phyloP scores from a whole-genome alignment of 2,797 vertebrate species.

The Cryptoprocta ferox region DNA sequence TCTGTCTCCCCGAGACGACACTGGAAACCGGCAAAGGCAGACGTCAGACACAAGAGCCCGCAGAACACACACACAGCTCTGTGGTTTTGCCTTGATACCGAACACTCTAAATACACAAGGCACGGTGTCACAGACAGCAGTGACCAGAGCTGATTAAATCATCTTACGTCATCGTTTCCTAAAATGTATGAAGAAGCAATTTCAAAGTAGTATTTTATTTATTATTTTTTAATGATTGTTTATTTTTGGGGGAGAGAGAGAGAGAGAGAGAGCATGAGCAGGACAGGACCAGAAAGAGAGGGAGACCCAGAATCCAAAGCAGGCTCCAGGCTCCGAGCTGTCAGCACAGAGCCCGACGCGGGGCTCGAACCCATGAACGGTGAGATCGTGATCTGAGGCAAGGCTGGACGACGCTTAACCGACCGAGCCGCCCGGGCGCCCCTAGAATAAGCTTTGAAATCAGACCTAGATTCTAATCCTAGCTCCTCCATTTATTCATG shows the following conservation, averaged over 20 bases:
- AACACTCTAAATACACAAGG: slow-evolving; percentile 25
- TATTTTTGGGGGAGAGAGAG: no score
- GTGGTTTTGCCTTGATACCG: background rate
- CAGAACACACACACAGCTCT: background rate
- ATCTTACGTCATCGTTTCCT: slow-evolving; percentile 42
- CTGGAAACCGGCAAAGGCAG: slow-evolving; percentile 8
- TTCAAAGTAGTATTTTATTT: slow-evolving; percentile 5
- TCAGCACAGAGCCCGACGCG: no score
- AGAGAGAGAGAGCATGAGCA: no score
- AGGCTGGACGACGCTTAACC: no score
- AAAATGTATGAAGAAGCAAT: background rate
- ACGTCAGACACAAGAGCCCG: background rate
- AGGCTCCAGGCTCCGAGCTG: no score
- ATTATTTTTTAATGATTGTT: no score
- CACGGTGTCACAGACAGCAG: slow-evolving; percentile 37
- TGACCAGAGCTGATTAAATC: slow-evolving; percentile 32
- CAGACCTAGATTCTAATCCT: background rate
- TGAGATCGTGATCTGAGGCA: no score
- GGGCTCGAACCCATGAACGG: no score
- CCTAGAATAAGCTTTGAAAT: slow-evolving; percentile 17
- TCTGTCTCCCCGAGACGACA: background rate
- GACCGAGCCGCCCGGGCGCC: no score
- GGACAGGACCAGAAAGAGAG: no score
- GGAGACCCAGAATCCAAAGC: no score
- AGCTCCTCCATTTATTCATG: background rate